phyloP scores from a whole-genome alignment of 64 coral and sea anemone species.

The Montipora sp. region DNA sequence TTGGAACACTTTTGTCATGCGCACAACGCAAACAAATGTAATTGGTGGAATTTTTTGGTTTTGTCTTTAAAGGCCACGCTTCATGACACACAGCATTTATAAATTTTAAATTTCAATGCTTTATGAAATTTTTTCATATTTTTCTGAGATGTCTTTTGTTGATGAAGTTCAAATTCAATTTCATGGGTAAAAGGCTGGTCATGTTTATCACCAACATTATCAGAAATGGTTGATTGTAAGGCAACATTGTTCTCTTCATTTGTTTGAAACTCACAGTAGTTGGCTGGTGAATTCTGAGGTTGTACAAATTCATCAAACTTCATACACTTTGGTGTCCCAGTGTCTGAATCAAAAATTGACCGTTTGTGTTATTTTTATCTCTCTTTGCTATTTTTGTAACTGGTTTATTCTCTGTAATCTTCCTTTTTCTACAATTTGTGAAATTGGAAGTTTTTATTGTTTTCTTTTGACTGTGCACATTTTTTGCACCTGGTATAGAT shows the following conservation, averaged over 20 bases:
- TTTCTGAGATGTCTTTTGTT: neutral
- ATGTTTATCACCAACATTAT: neutral
- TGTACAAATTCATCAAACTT: too few relatives aligned
- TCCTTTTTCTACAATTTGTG: too few relatives aligned
- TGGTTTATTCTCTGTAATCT: too few relatives aligned
- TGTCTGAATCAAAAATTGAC: too few relatives aligned
- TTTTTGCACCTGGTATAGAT: too few relatives aligned
- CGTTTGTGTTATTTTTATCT: too few relatives aligned
- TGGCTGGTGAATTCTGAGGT: slow-evolving; percentile 14
- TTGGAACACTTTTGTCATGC: neutral
- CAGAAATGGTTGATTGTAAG: neutral
- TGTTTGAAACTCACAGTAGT: neutral
- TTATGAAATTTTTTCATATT: neutral
- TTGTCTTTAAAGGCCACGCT: neutral
- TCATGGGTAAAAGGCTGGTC: neutral
- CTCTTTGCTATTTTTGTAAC: too few relatives aligned
- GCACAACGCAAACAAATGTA: neutral
- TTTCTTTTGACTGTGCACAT: too few relatives aligned
- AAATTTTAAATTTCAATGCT: slow-evolving; percentile 8
- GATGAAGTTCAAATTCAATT: neutral
- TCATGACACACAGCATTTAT: slow-evolving; percentile 26
- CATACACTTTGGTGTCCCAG: too few relatives aligned
- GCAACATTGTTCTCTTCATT: too few relatives aligned
- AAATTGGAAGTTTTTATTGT: too few relatives aligned
- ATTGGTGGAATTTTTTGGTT: neutral